phyloP scores from a whole-genome alignment of 2,888 invertebrate genomes.

The Keiferia lycopersicella region DNA sequence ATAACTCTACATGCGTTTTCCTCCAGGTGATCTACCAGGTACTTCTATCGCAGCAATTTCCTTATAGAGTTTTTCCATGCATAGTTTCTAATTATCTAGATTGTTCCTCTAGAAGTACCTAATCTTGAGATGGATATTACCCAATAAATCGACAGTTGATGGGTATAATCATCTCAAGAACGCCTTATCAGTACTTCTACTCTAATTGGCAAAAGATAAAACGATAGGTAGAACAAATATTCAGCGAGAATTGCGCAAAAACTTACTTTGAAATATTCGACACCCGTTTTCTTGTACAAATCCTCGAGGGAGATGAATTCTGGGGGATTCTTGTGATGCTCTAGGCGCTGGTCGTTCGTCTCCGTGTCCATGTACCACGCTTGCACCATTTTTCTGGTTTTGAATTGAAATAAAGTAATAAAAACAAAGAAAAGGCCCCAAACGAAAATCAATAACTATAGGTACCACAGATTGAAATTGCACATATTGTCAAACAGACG shows the following conservation, averaged over 20 bases:
- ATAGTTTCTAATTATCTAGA: background rate
- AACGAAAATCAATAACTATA: background rate
- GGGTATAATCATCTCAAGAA: background rate
- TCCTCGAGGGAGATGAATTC: constrained; percentile 85
- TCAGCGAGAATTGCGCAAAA: constrained; percentile 23
- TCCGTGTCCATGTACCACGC: constrained; percentile 92
- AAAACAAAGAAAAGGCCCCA: constrained; percentile 8
- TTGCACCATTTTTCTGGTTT: constrained; percentile 86
- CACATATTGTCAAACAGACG: background rate
- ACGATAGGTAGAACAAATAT: background rate
- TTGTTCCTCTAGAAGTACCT: background rate
- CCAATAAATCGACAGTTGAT: background rate
- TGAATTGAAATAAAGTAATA: background rate
- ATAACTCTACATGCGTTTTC: background rate
- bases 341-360: constrained; percentile 87
- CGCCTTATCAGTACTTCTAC: constrained; percentile 16
- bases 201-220: constrained; percentile 6
- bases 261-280: constrained; percentile 92
- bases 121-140: background rate
- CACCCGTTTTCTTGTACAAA: constrained; percentile 88
- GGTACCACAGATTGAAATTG: background rate
- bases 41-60: background rate
- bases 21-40: background rate
- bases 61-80: background rate
- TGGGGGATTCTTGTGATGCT: constrained; percentile 91